phyloP scores from a whole-genome alignment of 2,797 vertebrate genomes.

The Melopsittacus undulatus region DNA sequence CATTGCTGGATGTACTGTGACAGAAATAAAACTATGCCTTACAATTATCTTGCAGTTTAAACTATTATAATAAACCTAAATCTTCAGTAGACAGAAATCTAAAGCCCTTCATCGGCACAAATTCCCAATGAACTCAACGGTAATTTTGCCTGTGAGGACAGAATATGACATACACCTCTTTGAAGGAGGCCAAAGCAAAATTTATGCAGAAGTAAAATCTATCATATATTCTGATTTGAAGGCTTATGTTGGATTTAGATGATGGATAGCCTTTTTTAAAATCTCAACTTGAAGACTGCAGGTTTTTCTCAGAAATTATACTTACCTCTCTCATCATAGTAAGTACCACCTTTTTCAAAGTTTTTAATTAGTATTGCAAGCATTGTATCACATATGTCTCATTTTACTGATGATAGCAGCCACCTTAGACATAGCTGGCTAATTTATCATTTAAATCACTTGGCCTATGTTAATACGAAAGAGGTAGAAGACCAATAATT shows the following conservation, averaged over 20 bases:
- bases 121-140: neutral
- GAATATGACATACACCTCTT: neutral
- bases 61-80: neutral
- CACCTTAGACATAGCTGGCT: neutral
- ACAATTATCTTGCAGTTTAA: neutral
- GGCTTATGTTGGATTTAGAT: neutral
- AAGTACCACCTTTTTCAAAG: neutral
- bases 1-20: neutral
- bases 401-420: neutral
- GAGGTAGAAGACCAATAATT: neutral
- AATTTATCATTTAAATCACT: neutral
- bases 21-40: neutral
- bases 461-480: neutral
- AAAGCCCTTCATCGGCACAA: neutral
- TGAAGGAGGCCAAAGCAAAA: neutral
- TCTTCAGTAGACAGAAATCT: neutral
- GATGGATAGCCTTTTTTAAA: neutral
- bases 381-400: neutral
- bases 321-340: neutral
- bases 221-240: neutral
- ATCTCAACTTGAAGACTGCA: neutral
- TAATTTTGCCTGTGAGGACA: neutral
- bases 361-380: neutral
- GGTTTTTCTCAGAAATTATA: neutral
- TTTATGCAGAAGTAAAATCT: neutral